Conservation (phyloP, 2,113 vertebrate species). For the Plestiodon gilberti region DNA sequence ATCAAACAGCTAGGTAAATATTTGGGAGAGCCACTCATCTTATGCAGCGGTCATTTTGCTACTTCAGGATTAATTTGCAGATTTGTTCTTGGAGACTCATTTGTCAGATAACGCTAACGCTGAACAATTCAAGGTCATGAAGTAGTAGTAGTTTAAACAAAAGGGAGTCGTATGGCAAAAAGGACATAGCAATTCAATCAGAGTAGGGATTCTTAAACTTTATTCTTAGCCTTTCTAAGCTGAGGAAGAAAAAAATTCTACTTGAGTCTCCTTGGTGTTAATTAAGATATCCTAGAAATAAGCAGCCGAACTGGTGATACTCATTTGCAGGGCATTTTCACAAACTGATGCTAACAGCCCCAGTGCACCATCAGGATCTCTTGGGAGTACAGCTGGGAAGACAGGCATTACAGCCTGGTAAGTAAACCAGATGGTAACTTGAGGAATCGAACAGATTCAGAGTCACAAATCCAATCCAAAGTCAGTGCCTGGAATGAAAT, state of each 20-base stretch:
- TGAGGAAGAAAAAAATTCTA: background rate
- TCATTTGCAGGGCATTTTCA: background rate
- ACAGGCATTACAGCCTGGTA: background rate
- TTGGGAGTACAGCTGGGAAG: background rate
- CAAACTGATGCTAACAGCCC: background rate
- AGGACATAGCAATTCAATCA: slow-evolving; percentile 11
- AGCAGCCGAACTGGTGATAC: background rate
- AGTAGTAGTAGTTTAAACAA: slow-evolving; percentile 23
- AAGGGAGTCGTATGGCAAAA: slow-evolving; percentile 1
- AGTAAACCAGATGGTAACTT: too few species aligned
- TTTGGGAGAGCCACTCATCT: slow-evolving; percentile 29
- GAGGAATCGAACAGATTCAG: background rate
- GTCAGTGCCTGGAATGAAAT: background rate
- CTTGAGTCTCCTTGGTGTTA: background rate
- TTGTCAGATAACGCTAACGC: slow-evolving; percentile 53
- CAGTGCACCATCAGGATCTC: background rate
- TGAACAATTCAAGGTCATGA: background rate
- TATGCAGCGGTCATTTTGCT: slow-evolving; percentile 33
- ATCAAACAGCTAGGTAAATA: slow-evolving; percentile 61
- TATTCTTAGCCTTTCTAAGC: background rate
- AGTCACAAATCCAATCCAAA: background rate
- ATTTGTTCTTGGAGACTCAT: slow-evolving; percentile 59
- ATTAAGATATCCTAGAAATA: background rate
- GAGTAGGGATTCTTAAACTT: background rate
- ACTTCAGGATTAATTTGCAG: slow-evolving; percentile 65